Conservation (phyloP, 2,888 invertebrate species). For the Lycophotia porphyrea region DNA sequence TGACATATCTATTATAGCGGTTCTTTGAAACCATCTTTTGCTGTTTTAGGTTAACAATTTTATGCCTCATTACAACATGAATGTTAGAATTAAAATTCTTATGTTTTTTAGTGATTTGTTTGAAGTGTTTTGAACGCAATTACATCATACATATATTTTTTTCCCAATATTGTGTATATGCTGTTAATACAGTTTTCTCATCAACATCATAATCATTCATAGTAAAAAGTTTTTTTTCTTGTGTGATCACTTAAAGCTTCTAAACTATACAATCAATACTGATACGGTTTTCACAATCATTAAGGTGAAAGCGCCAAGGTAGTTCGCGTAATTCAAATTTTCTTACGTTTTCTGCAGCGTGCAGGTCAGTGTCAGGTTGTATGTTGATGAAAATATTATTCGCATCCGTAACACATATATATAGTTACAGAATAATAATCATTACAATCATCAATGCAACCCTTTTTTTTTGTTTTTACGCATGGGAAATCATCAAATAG, state of each 20-base stretch:
- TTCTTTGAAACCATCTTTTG: conserved; percentile 10
- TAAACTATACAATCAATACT: neutral
- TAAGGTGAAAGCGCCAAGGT: too few species aligned
- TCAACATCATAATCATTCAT: neutral
- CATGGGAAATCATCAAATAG: too few species aligned
- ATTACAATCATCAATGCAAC: too few species aligned
- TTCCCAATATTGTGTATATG: neutral
- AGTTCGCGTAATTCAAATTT: too few species aligned
- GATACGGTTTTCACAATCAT: neutral
- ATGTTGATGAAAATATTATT: too few species aligned
- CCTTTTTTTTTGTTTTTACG: too few species aligned
- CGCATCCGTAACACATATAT: too few species aligned
- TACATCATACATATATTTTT: neutral
- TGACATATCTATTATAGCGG: conserved; percentile 12
- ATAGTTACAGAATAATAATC: too few species aligned
- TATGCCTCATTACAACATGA: conserved; percentile 15
- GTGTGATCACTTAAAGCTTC: neutral
- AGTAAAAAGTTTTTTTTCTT: neutral
- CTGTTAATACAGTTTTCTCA: too few species aligned
- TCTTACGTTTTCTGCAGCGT: too few species aligned
- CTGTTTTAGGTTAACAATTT: conserved; percentile 1
- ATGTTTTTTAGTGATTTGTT: neutral
- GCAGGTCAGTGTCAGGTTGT: too few species aligned
- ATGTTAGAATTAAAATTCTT: neutral
- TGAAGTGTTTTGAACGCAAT: neutral